Conservation (phyloP, 2,888 invertebrate genomes). For the Euzetes globulus region DNA sequence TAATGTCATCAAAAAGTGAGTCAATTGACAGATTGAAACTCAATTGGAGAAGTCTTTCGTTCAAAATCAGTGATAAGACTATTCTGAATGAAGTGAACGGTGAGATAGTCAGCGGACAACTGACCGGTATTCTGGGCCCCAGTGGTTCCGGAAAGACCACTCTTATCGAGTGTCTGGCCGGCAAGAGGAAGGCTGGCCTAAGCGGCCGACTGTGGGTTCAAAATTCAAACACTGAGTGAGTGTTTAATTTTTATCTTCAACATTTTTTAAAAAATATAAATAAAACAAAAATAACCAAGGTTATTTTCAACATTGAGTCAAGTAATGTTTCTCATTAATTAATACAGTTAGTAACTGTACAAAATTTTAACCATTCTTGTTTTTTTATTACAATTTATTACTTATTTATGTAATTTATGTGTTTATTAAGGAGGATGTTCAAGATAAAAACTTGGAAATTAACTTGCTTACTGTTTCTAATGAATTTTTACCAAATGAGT, state of each 20-base stretch:
- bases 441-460: no score
- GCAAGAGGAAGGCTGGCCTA: background rate
- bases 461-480: no score
- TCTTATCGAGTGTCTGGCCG: background rate
- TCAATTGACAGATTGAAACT: background rate
- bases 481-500: background rate
- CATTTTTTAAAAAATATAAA: no score
- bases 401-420: no score
- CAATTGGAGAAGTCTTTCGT: background rate
- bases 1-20: no score
- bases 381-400: background rate
- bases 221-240: background rate
- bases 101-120: background rate
- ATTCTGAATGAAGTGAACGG: conserved; percentile 6
- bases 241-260: background rate
- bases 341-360: background rate
- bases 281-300: no score
- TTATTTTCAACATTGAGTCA: no score
- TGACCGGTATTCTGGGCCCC: conserved; percentile 3
- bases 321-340: no score
- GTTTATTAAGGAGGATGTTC: no score
- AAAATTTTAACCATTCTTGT: background rate
- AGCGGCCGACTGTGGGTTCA: background rate
- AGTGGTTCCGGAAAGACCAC: conserved; percentile 1
- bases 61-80: background rate